Conservation (phyloP, 2,113 vertebrate genomes). For the Salvator merianae region DNA sequence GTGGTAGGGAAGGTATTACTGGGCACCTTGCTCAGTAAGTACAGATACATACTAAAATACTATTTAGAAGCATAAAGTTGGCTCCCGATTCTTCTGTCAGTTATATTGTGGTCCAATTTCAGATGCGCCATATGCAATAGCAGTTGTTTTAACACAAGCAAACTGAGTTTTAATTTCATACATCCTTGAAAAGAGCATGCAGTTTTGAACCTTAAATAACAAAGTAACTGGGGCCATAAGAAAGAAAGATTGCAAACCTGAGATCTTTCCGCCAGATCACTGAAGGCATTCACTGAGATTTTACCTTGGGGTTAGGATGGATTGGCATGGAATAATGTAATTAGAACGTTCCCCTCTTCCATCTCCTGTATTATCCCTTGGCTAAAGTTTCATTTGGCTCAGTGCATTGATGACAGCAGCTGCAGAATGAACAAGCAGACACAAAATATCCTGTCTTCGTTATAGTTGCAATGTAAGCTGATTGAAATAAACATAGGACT, state of each 20-base stretch:
- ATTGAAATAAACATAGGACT: slow-evolving; percentile 40
- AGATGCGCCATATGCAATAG: not conserved
- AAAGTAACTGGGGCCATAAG: not conserved
- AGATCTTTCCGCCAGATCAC: not conserved
- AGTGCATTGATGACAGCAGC: not conserved
- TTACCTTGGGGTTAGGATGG: not conserved
- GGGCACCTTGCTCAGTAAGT: too few relatives aligned
- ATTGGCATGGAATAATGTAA: slow-evolving; percentile 6
- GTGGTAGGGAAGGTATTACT: too few relatives aligned
- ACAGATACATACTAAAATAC: too few relatives aligned
- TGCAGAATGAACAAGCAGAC: slow-evolving; percentile 43
- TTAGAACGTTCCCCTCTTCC: not conserved
- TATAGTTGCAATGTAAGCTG: slow-evolving; percentile 42
- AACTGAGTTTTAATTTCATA: not conserved
- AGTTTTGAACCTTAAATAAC: not conserved
- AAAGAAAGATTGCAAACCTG: not conserved
- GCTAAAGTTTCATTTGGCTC: slow-evolving; percentile 35
- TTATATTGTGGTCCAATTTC: not conserved
- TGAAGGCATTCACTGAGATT: not conserved
- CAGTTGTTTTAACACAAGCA: not conserved
- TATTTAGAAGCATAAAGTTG: too few relatives aligned
- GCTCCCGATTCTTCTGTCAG: too few relatives aligned
- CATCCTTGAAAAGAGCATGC: not conserved
- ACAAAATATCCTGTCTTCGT: slow-evolving; percentile 42
- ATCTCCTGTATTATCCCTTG: not conserved